phyloP scores from a whole-genome alignment of 2,888 invertebrate genomes.

The Nycteola revayana region DNA sequence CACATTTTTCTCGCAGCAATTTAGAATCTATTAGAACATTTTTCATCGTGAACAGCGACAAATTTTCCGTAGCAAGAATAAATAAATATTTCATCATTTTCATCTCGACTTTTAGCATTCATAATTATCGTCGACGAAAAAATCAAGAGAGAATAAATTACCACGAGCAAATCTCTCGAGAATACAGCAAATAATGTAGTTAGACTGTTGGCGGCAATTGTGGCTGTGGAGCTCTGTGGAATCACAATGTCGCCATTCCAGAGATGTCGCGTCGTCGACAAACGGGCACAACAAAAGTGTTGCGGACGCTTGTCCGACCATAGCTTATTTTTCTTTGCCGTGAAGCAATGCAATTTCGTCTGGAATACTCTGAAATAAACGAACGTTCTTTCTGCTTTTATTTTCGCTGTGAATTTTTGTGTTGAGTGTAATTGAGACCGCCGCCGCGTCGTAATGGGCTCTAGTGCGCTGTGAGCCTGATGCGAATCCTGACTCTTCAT shows the following conservation, averaged over 20 bases:
- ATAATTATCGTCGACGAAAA: background rate
- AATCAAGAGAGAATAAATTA: constrained; percentile 1
- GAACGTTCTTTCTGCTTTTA: constrained; percentile 23
- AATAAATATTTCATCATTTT: background rate
- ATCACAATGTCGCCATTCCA: constrained; percentile 19
- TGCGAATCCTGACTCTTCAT: too few relatives aligned
- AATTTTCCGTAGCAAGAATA: background rate
- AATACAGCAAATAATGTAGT: constrained; percentile 17
- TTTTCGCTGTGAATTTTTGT: constrained; percentile 7
- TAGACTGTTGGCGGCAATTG: constrained; percentile 9
- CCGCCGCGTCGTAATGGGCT: too few relatives aligned
- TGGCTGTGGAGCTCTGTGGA: constrained; percentile 5
- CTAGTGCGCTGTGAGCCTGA: too few relatives aligned
- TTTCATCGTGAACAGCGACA: background rate
- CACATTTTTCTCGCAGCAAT: background rate
- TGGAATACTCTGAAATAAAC: constrained; percentile 30
- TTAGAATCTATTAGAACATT: background rate
- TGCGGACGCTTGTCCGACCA: constrained; percentile 7
- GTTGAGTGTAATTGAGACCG: constrained; percentile 11
- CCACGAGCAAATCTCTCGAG: constrained; percentile 2
- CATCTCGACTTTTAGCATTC: background rate
- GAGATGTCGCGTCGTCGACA: constrained; percentile 7
- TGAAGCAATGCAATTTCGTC: constrained; percentile 49
- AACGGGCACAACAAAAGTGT: constrained; percentile 7
- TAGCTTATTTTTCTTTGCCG: constrained; percentile 37